Base-by-base conservation (phyloP, 2,888 invertebrate species). In the Caenorhabditis panamensis region DNA sequence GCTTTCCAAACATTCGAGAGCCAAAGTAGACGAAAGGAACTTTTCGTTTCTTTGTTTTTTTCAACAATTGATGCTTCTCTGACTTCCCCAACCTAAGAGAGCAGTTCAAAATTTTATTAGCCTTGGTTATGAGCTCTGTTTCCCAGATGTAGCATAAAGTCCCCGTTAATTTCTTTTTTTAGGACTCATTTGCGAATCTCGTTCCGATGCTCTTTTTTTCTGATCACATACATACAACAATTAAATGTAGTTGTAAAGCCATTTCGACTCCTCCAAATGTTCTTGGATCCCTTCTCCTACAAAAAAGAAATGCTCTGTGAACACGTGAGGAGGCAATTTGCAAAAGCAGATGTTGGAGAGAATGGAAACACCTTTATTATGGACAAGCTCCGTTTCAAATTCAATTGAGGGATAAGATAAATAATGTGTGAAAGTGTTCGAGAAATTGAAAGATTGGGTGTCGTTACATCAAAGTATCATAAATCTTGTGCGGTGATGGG, bases 401-500 rank as follows among this genome's bases (percentile, higher is more conserved):
- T 73, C 58, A 59, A 24, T 28, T 59, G 31, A 22, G 20, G 22
- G 37, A 22, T 37, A 26, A 16, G 37, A 22, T 37, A 26, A 16
- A 47, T 64, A 24, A 26, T 36, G 36, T 31, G 24, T 58, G 49
- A 51, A 63, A 53, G 53, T n/a, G 18, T 22, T 44, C 37, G 71
- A 22, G 62, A 71, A 59, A 58, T 49, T 49, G 58, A 58, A 24
- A 59, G 37, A 37, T 58, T 44, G 26, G 13, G 54, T 11, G 20
- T 16, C 26, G 59, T 86, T 82, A 88, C 86, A 88, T 84, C 36
- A 88, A 80, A 2, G 88, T 88, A 69, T 87, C 88, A 80, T 88
- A 87, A 22, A 87, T 83, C 68, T 88, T 88, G 54, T 86, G 80
- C 28, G 88, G 88, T 41, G 85, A 83, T 53, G 79, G 73, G 47